phyloP scores from a whole-genome alignment of 2,113 vertebrate genomes.

The Lepus americanus region DNA sequence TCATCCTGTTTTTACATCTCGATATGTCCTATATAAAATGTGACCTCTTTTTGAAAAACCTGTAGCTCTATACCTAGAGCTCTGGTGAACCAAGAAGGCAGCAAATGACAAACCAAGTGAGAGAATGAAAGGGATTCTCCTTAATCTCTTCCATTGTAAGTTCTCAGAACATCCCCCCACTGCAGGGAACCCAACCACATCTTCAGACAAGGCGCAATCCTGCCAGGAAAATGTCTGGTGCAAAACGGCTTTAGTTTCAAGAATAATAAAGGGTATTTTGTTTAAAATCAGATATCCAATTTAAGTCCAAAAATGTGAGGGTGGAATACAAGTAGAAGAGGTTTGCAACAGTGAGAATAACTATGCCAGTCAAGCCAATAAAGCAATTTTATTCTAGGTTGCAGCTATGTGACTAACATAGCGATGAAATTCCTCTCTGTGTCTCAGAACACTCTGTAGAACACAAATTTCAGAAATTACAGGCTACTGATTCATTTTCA shows the following conservation, averaged over 20 bases:
- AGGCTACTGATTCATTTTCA: neutral
- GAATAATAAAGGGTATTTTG: neutral
- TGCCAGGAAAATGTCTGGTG: neutral
- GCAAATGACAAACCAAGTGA: neutral
- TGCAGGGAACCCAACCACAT: neutral
- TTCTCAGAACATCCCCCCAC: neutral
- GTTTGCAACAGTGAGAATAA: neutral
- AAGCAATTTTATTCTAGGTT: neutral
- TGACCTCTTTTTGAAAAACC: neutral
- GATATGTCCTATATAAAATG: neutral
- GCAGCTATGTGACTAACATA: neutral
- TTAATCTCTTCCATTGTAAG: neutral
- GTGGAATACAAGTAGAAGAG: neutral
- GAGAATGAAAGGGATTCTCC: neutral
- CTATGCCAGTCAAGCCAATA: neutral
- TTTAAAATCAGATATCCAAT: neutral
- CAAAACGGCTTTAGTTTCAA: neutral
- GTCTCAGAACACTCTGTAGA: neutral
- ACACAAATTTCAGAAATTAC: conserved; percentile 6
- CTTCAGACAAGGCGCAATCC: neutral
- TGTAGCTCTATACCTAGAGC: neutral
- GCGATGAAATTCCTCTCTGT: neutral
- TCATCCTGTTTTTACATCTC: neutral
- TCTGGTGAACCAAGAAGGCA: neutral
- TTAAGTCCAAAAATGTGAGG: conserved; percentile 31